A percentile compares a stretch with the other conserved stretches of the same genome.
Evolutionary conservation across 2,797 vertebrate genomes (phyloP).

Genomic region (Coendou prehensilis): DNA sequence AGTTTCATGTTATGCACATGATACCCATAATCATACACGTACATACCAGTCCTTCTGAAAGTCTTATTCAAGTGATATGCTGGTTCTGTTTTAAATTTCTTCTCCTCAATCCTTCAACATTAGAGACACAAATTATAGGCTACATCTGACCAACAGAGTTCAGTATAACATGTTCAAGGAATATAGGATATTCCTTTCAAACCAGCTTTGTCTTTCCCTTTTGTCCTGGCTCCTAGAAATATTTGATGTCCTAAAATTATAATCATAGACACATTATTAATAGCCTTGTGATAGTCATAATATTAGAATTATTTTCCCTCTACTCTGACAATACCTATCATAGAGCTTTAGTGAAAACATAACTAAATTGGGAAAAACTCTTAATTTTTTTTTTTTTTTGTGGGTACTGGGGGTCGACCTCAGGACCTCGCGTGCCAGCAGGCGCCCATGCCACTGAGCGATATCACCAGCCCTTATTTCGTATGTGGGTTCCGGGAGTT

Average conservation of each 20-base stretch:
- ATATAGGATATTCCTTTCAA: background rate
- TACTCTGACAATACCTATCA: background rate
- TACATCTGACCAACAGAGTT: background rate
- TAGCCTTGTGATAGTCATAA: background rate
- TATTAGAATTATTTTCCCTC: background rate
- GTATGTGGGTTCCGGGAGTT: no score
- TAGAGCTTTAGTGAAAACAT: constrained; percentile 33
- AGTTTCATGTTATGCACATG: background rate
- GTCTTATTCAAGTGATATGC: background rate
- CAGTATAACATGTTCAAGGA: background rate
- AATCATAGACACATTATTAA: background rate
- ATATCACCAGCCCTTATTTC: no score
- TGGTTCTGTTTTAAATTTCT: background rate
- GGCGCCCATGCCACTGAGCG: no score
- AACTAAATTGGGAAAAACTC: constrained; percentile 9
- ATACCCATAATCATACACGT: background rate
- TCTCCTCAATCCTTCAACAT: background rate
- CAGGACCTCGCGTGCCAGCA: no score
- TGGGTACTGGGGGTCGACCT: no score
- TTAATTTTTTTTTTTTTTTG: no score
- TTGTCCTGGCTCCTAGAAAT: background rate
- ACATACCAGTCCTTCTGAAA: background rate
- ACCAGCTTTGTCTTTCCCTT: background rate
- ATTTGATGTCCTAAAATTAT: background rate
- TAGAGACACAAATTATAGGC: background rate